Conservation (phyloP, 2,113 vertebrate genomes). For the Gasterosteus nipponicus region DNA sequence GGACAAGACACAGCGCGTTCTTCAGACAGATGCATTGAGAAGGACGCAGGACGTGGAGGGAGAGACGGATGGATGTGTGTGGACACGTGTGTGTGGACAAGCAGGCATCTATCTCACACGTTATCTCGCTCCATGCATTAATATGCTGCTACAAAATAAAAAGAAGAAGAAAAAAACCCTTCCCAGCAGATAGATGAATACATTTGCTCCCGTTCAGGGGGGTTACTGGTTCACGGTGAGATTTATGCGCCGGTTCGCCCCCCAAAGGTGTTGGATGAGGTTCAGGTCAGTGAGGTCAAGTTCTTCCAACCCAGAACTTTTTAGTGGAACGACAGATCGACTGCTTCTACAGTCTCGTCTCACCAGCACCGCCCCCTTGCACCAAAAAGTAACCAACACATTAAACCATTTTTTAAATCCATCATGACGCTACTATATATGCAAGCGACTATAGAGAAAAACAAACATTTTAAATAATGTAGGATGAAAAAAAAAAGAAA, state of each 20-base stretch:
- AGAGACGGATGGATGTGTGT: background rate
- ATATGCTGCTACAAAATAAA: background rate
- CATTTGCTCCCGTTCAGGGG: background rate
- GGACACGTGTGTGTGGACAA: background rate
- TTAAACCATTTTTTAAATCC: background rate
- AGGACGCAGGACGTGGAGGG: slow-evolving; percentile 17
- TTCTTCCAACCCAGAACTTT: background rate
- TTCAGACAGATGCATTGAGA: slow-evolving; percentile 37
- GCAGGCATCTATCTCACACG: background rate
- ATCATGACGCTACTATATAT: background rate
- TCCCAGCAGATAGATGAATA: background rate
- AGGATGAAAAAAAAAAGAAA: background rate
- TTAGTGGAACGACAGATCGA: too few species aligned
- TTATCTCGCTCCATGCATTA: background rate
- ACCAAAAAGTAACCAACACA: background rate
- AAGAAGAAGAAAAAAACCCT: too few species aligned
- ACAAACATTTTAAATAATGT: background rate
- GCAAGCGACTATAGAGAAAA: background rate
- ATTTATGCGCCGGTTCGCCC: background rate
- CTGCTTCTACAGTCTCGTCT: background rate
- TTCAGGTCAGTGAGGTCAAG: slow-evolving; percentile 1
- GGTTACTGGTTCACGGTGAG: background rate
- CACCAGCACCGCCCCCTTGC: too few species aligned
- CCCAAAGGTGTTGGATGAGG: background rate
- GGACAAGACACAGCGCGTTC: slow-evolving; percentile 29